These are phyloP conservation scores for Harpegnathos saltator DNA, from an alignment of 1,140 invertebrate genomes.

Conservation along the genomic window DNA sequence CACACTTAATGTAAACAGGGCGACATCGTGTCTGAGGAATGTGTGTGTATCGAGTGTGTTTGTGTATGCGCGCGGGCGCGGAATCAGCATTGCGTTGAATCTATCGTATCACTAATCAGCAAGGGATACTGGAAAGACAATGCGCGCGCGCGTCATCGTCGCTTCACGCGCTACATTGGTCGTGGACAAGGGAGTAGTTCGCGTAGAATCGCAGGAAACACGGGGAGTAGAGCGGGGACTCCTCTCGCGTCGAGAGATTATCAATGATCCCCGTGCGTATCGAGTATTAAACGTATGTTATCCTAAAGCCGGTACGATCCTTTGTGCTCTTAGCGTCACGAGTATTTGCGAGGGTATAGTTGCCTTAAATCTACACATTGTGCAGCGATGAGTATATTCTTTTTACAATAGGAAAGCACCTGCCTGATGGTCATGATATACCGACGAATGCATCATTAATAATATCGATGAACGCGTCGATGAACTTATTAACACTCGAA, in stretches of 20 bases:
- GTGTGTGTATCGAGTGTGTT: constrained; percentile 53
- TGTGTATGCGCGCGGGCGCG: constrained; percentile 48
- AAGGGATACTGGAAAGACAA: constrained; percentile 28
- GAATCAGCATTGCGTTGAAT: constrained; percentile 65
- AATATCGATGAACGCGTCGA: too few relatives aligned
- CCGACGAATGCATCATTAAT: too few relatives aligned
- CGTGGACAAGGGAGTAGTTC: background rate
- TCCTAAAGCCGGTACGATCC: background rate
- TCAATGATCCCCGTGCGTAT: constrained; percentile 8
- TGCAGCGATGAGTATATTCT: too few relatives aligned
- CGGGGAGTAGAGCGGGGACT: too few relatives aligned
- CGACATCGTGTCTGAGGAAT: constrained; percentile 81
- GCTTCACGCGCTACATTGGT: constrained; percentile 9
- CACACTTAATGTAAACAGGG: constrained; percentile 74
- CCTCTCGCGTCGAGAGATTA: background rate
- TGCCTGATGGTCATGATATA: too few relatives aligned
- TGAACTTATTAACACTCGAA: too few relatives aligned
- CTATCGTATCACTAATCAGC: constrained; percentile 28
- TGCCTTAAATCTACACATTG: constrained; percentile 11
- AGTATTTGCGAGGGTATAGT: background rate
- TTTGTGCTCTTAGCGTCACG: background rate
- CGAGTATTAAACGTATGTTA: background rate
- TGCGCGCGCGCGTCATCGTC: constrained; percentile 4
- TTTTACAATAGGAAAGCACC: too few relatives aligned
- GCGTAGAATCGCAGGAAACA: background rate